A percentile compares a stretch with the other conserved stretches of the same genome.
Conservation (phyloP, 2,888 invertebrate species). For the Leucoma salicis region DNA sequence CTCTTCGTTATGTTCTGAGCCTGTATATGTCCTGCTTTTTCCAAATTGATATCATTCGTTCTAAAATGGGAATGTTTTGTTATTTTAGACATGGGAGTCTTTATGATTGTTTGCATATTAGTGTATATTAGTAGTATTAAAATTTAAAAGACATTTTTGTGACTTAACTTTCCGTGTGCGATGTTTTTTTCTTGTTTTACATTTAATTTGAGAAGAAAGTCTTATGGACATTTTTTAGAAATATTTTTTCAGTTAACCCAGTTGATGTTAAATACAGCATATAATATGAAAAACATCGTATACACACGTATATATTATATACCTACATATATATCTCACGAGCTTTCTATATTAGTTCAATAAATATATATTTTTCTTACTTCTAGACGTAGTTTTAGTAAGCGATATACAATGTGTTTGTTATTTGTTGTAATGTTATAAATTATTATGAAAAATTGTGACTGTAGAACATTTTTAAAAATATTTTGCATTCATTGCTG, state of each 20-base stretch:
- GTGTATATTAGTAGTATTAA: constrained; percentile 47
- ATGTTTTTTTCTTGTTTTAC: constrained; percentile 9
- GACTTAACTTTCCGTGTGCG: constrained; percentile 42
- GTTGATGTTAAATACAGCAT: not conserved
- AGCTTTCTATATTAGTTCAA: constrained; percentile 76
- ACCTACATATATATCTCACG: constrained; percentile 54
- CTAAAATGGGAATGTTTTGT: constrained; percentile 54
- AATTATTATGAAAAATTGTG: no score
- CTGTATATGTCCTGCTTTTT: constrained; percentile 18
- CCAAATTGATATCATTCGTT: constrained; percentile 33
- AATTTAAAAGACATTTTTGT: constrained; percentile 77
- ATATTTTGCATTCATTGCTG: no score
- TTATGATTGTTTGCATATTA: constrained; percentile 45
- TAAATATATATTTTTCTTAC: constrained; percentile 77
- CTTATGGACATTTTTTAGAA: not conserved
- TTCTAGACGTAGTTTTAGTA: constrained; percentile 63
- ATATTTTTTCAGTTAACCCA: not conserved
- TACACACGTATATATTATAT: constrained; percentile 30
- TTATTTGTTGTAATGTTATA: constrained; percentile 31
- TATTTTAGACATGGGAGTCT: constrained; percentile 33
- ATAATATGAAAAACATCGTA: constrained; percentile 16
- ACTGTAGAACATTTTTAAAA: no score
- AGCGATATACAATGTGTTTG: constrained; percentile 45
- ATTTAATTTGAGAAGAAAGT: not conserved
- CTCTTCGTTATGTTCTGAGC: constrained; percentile 1